Evolutionary conservation across 2,113 vertebrate genomes (phyloP).

Genomic region (Nipponia nippon): DNA sequence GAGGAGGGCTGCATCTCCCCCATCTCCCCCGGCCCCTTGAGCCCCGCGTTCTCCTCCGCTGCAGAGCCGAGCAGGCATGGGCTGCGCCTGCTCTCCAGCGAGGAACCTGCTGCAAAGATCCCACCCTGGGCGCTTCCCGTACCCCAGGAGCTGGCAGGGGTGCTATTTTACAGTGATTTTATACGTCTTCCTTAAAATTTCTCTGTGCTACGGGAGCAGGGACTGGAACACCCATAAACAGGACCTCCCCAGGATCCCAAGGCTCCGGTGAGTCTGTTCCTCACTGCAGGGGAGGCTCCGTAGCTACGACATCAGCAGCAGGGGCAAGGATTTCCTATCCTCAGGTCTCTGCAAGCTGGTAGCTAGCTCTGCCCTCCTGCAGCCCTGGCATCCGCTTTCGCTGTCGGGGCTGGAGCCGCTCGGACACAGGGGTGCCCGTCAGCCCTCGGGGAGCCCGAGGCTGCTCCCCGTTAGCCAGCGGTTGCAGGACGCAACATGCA

Average conservation of each 20-base stretch:
- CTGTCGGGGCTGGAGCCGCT: background rate
- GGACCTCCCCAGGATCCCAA: background rate
- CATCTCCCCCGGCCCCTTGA: background rate
- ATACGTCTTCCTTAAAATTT: background rate
- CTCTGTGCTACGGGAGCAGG: background rate
- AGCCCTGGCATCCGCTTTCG: background rate
- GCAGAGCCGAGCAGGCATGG: background rate
- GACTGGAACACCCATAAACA: accelerated
- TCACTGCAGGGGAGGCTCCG: background rate
- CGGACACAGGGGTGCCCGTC: accelerated
- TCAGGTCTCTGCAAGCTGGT: background rate
- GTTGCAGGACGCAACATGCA: background rate
- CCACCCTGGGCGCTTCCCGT: background rate
- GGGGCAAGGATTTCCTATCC: background rate
- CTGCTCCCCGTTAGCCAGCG: background rate
- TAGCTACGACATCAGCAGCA: background rate
- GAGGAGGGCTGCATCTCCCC: background rate
- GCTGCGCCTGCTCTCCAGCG: background rate
- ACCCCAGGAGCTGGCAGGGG: background rate
- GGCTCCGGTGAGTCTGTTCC: background rate
- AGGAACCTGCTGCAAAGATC: background rate
- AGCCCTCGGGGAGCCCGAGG: background rate
- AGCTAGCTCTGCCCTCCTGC: background rate
- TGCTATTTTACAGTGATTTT: slow-evolving; percentile 19
- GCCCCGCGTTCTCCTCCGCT: background rate